These are phyloP conservation scores for Chelonoidis abingdonii DNA, from an alignment of 2,113 vertebrate genomes.

Conservation along the genomic window DNA sequence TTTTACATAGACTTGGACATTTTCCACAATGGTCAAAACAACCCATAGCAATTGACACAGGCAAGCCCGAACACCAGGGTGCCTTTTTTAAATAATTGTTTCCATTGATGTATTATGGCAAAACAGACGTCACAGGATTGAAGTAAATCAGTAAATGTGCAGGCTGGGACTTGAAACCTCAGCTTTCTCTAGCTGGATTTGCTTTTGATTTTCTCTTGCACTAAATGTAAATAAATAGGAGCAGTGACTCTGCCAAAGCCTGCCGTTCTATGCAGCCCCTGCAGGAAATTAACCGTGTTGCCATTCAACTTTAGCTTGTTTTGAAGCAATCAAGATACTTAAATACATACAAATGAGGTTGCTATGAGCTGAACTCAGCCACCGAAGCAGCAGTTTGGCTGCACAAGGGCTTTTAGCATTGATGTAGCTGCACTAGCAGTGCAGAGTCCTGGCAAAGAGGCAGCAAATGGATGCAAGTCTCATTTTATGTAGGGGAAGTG, in stretches of 20 bases:
- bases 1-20: fast-evolving
- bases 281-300: not conserved
- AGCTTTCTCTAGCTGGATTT: not conserved
- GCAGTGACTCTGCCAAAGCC: not conserved
- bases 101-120: not conserved
- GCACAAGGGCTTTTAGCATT: not conserved
- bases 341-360: not conserved
- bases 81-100: not conserved
- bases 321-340: not conserved
- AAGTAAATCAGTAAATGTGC: not conserved
- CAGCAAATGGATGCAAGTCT: not conserved
- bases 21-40: fast-evolving
- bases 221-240: not conserved
- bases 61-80: not conserved
- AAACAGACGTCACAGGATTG: not conserved
- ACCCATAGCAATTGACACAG: not conserved
- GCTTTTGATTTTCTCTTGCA: not conserved
- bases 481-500: not conserved
- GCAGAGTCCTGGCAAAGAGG: not conserved
- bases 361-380: not conserved
- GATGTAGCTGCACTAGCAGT: not conserved
- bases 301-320: fast-evolving
- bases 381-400: not conserved
- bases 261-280: not conserved
- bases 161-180: constrained; percentile 6